These are phyloP conservation scores for Hozukius guyotensis DNA, from an alignment of 2,797 vertebrate species.

Conservation along the genomic window DNA sequence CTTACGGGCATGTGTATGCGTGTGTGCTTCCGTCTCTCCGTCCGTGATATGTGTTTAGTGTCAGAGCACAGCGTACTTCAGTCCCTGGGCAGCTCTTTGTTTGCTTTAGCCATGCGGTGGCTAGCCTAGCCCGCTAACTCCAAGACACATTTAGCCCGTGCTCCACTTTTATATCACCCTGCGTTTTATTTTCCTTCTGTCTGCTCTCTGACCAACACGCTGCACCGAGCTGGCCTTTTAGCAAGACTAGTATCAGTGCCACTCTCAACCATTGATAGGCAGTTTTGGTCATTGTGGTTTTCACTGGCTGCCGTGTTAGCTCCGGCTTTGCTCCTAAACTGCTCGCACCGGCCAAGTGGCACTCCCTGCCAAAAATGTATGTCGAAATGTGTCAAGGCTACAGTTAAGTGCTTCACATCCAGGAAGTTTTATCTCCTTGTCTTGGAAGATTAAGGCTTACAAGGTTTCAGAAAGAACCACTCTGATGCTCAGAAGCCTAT, in stretches of 20 bases:
- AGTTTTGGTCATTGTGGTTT: conserved; percentile 75
- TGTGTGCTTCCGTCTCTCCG: conserved; percentile 17
- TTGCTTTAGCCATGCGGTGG: conserved; percentile 84
- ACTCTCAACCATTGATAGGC: conserved; percentile 68
- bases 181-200: conserved; percentile 83
- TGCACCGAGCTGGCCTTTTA: conserved; percentile 62
- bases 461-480: conserved; percentile 41
- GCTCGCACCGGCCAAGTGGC: conserved; percentile 31
- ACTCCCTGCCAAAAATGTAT: conserved; percentile 38
- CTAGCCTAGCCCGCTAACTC: conserved; percentile 81
- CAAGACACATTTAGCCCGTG: conserved; percentile 82
- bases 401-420: conserved; percentile 9
- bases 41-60: conserved; percentile 62
- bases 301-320: conserved; percentile 67
- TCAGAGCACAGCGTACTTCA: conserved; percentile 67
- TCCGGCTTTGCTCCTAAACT: conserved; percentile 42
- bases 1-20: background rate
- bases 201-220: conserved; percentile 65
- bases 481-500: conserved; percentile 22
- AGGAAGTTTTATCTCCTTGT: conserved; percentile 37
- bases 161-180: conserved; percentile 82
- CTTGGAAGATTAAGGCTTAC: conserved; percentile 34
- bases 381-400: conserved; percentile 39
- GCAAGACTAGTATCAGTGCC: conserved; percentile 58
- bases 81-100: conserved; percentile 83